Evolutionary conservation across 2,888 invertebrate species (phyloP).

Genomic region (Eupithecia subfuscata): DNA sequence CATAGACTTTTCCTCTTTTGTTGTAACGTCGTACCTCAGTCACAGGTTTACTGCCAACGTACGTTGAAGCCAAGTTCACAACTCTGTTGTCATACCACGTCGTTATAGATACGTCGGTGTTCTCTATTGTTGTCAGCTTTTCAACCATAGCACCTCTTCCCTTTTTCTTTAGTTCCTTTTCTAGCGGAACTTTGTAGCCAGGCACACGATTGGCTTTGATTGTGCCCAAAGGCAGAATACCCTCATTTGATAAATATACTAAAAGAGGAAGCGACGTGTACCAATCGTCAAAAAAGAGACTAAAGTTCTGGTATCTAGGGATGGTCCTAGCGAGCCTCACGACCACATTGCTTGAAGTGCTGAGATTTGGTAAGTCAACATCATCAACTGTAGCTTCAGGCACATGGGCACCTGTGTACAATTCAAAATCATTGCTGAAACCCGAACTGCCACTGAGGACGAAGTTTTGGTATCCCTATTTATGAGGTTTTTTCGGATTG

Average conservation of each 20-base stretch:
- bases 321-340: background rate
- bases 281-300: background rate
- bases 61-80: background rate
- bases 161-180: background rate
- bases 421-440: background rate
- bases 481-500: background rate
- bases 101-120: background rate
- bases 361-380: background rate
- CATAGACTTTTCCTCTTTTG: background rate
- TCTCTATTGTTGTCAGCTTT: background rate
- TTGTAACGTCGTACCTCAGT: background rate
- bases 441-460: background rate
- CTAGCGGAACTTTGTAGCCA: background rate
- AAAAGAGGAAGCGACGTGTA: background rate
- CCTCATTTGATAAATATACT: background rate
- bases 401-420: background rate
- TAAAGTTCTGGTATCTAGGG: background rate
- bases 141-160: background rate
- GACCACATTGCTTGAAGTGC: background rate
- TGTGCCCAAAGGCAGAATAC: background rate
- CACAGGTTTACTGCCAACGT: background rate
- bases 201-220: background rate
- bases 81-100: background rate
- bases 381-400: background rate
- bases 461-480: background rate